Percentiles rank a stretch among this genome's conserved stretches.
These are phyloP conservation scores for Meandrusa payeni DNA, from an alignment of 2,888 invertebrate species.

Conservation along the genomic window DNA sequence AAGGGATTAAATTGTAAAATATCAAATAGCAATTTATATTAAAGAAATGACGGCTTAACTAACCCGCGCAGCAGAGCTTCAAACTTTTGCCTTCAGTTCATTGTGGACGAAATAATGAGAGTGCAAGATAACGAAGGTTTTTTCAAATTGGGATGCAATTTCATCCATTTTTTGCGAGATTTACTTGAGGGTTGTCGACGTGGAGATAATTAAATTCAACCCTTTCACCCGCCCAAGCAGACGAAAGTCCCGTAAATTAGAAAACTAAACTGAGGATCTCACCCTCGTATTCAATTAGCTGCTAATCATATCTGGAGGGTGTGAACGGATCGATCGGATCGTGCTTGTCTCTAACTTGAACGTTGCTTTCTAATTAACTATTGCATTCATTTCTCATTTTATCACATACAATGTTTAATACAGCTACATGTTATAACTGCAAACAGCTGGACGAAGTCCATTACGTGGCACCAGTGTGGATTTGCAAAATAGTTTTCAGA, in stretches of 20 bases:
- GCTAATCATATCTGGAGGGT: slow-evolving; percentile 80
- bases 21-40: slow-evolving; percentile 18
- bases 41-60: slow-evolving; percentile 41
- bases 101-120: slow-evolving; percentile 21
- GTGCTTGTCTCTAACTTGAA: slow-evolving; percentile 53
- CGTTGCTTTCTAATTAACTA: slow-evolving; percentile 34
- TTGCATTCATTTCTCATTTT: too few species aligned
- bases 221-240: slow-evolving; percentile 66
- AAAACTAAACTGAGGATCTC: slow-evolving; percentile 79
- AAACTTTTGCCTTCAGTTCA: slow-evolving; percentile 21
- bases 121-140: slow-evolving; percentile 22
- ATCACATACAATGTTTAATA: too few species aligned
- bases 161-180: slow-evolving; percentile 57
- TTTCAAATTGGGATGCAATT: slow-evolving; percentile 48
- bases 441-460: too few species aligned
- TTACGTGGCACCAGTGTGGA: too few species aligned
- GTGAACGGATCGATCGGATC: slow-evolving; percentile 67
- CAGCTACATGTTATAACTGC: too few species aligned
- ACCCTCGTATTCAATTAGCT: slow-evolving; percentile 78
- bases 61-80: slow-evolving; percentile 35
- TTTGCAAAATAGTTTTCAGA: too few species aligned
- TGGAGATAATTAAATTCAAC: slow-evolving; percentile 76
- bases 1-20: slow-evolving; percentile 12
- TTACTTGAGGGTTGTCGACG: slow-evolving; percentile 53
- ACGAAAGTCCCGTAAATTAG: slow-evolving; percentile 77